These are phyloP conservation scores for Sarcophaga subvicina DNA, from an alignment of 2,888 invertebrate species.

Conservation along the genomic window DNA sequence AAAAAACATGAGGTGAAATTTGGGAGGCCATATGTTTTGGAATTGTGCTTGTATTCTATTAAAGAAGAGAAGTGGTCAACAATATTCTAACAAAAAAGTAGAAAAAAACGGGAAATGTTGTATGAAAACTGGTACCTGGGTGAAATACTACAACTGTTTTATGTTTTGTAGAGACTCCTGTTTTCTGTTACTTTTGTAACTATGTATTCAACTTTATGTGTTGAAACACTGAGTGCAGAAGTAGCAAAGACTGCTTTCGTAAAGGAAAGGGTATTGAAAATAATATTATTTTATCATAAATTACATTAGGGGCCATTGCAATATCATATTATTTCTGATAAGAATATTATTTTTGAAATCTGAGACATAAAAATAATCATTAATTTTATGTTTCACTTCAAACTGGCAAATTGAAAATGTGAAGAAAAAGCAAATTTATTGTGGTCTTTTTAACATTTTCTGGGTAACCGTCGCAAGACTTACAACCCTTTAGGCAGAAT, in stretches of 20 bases:
- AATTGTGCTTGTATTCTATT: neutral
- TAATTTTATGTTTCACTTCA: too few species aligned
- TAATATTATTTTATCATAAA: too few species aligned
- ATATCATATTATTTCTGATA: too few species aligned
- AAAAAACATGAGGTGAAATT: neutral
- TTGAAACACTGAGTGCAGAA: neutral
- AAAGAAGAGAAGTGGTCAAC: neutral
- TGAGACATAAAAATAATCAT: too few species aligned
- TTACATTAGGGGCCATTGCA: too few species aligned
- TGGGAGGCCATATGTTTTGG: neutral
- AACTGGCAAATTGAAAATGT: too few species aligned
- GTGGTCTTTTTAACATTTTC: too few species aligned
- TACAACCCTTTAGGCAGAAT: too few species aligned
- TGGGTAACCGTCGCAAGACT: too few species aligned
- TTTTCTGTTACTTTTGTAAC: neutral
- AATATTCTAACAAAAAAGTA: neutral
- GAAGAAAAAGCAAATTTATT: too few species aligned
- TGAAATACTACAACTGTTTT: constrained; percentile 38
- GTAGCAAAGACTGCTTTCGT: neutral
- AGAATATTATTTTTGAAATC: too few species aligned
- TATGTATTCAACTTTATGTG: neutral
- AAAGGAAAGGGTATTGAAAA: neutral
- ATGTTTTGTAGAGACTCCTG: neutral
- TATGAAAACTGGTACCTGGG: neutral
- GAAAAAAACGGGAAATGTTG: constrained; percentile 3